phyloP scores from a whole-genome alignment of 2,797 vertebrate genomes.

The Betta splendens region DNA sequence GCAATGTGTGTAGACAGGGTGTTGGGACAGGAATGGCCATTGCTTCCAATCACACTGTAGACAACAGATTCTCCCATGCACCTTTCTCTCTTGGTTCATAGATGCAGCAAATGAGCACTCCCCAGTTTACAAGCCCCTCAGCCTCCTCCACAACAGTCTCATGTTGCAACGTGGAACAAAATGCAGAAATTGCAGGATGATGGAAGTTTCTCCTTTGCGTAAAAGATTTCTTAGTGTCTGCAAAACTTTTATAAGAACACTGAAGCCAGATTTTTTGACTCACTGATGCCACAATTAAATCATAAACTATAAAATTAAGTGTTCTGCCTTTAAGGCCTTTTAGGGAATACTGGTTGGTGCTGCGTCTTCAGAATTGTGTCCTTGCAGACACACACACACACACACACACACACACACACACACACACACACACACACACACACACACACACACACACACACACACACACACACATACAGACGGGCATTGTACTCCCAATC shows the following conservation, averaged over 20 bases:
- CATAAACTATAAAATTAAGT: conserved; percentile 6
- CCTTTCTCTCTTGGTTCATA: conserved; percentile 38
- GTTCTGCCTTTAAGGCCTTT: conserved; percentile 14
- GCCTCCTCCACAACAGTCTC: conserved; percentile 65
- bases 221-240: conserved; percentile 13
- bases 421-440: too few relatives aligned
- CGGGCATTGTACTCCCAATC: conserved; percentile 17
- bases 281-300: conserved; percentile 18
- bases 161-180: conserved; percentile 42
- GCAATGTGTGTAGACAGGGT: conserved; percentile 56
- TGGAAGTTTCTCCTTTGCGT: conserved; percentile 13
- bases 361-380: conserved; percentile 11
- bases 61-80: conserved; percentile 57
- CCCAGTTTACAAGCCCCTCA: conserved; percentile 35
- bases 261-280: neutral
- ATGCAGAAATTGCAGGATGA: conserved; percentile 19
- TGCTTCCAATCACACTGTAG: conserved; percentile 53
- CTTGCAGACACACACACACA: conserved; percentile 1
- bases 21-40: conserved; percentile 68
- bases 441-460: too few relatives aligned
- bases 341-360: neutral
- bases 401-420: too few relatives aligned
- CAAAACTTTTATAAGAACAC: conserved; percentile 5
- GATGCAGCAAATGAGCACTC: conserved; percentile 66
- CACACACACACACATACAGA: too few relatives aligned